phyloP scores from a whole-genome alignment of 2,888 invertebrate genomes.

The Eristalis intricaria region DNA sequence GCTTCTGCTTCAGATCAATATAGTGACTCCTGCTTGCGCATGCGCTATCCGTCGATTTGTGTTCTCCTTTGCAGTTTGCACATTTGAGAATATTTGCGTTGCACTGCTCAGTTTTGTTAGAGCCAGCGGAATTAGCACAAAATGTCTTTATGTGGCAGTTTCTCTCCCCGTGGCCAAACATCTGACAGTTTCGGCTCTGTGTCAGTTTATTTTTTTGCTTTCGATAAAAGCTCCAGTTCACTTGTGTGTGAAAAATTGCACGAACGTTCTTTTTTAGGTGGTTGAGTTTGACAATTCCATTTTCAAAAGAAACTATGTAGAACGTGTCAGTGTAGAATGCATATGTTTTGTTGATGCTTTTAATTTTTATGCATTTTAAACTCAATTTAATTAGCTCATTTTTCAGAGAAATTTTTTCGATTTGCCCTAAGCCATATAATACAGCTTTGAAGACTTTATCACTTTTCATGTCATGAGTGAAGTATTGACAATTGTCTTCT shows the following conservation, averaged over 20 bases:
- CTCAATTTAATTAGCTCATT: background rate
- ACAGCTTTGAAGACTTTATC: background rate
- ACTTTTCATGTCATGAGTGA: background rate
- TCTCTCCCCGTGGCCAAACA: background rate
- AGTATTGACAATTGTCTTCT: slow-evolving; percentile 10
- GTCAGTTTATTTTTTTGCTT: background rate
- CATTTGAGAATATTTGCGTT: background rate
- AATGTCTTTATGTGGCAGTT: slow-evolving; percentile 8
- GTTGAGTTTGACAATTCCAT: background rate
- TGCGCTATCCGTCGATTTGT: background rate
- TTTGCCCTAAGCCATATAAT: background rate
- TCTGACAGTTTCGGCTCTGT: background rate
- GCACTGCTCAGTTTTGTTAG: background rate
- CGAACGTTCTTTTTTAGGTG: background rate
- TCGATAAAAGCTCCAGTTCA: background rate
- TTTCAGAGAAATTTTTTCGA: background rate
- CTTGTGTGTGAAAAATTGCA: background rate
- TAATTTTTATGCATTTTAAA: background rate
- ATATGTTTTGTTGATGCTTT: background rate
- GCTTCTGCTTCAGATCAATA: background rate
- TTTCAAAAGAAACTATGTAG: background rate
- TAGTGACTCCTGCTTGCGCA: background rate
- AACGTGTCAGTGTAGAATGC: background rate
- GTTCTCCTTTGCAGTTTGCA: background rate
- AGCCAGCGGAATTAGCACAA: background rate